A percentile compares a stretch with the other conserved stretches of the same genome.
Evolutionary conservation across 2,797 vertebrate genomes (phyloP).

Genomic region (Phataginus tetradactyla): DNA sequence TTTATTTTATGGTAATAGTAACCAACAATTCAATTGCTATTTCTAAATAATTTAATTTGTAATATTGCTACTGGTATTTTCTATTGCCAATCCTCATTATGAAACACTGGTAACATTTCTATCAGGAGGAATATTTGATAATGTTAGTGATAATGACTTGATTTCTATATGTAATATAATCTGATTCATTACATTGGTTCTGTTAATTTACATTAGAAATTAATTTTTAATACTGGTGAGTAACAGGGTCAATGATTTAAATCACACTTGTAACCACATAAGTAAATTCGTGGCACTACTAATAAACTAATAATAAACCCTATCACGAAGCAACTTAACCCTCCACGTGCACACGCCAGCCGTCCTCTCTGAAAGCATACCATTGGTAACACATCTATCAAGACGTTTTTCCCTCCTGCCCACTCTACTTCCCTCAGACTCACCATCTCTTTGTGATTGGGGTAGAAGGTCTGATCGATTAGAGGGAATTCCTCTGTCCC

Average conservation of each 20-base stretch:
- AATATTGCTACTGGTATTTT: constrained; percentile 24
- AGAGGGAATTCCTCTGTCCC: constrained; percentile 94
- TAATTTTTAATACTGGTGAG: constrained; percentile 16
- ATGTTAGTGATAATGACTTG: constrained; percentile 24
- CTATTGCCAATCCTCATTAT: constrained; percentile 45
- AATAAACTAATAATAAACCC: background rate
- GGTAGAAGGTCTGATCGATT: constrained; percentile 96
- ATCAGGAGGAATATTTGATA: constrained; percentile 49
- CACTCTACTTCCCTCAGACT: constrained; percentile 78
- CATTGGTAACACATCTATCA: background rate
- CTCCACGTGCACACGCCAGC: background rate
- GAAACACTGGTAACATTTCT: constrained; percentile 60
- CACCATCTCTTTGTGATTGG: constrained; percentile 97
- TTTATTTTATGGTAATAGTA: constrained; percentile 48
- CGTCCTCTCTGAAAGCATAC: background rate
- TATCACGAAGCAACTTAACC: background rate
- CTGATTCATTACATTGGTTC: constrained; percentile 13
- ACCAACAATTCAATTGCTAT: constrained; percentile 20
- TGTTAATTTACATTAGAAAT: constrained; percentile 50
- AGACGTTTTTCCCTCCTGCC: background rate
- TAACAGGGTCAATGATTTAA: constrained; percentile 29
- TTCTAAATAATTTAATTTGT: constrained; percentile 51
- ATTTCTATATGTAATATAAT: constrained; percentile 43
- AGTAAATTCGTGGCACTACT: background rate
- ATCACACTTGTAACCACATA: background rate